These are phyloP conservation scores for Chrysaora quinquecirrha DNA, from an alignment of 30 jellyfish, hydroid and myxozoan genomes.

Conservation along the genomic window DNA sequence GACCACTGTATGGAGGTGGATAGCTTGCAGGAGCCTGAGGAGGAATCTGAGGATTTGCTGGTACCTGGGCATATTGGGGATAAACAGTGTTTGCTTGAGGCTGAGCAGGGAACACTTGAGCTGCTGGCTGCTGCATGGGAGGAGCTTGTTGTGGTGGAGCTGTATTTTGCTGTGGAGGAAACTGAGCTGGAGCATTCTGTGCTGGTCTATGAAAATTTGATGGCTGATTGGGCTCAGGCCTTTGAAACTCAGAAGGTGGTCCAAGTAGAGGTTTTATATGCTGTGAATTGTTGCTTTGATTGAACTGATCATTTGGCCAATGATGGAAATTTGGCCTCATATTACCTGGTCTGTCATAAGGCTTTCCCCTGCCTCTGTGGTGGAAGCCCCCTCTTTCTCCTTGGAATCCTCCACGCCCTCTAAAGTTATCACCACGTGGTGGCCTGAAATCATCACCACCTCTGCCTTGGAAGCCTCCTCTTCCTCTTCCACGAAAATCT, in stretches of 20 bases:
- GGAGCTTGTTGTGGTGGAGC: neutral
- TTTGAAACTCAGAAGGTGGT: neutral
- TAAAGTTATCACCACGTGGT: slow-evolving; percentile 58
- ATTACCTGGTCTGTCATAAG: slow-evolving; percentile 52
- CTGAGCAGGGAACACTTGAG: slow-evolving; percentile 32
- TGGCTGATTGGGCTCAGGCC: slow-evolving; percentile 3
- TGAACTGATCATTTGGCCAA: too few species aligned
- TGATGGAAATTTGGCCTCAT: neutral
- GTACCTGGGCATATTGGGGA: neutral
- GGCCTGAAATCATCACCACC: slow-evolving; percentile 16
- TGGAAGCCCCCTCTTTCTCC: neutral
- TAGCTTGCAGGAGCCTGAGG: too few species aligned
- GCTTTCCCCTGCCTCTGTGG: slow-evolving; percentile 46
- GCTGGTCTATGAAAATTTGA: neutral
- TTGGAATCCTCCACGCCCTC: slow-evolving; percentile 56
- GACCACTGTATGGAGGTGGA: too few species aligned
- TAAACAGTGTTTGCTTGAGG: neutral
- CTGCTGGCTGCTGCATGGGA: slow-evolving; percentile 6
- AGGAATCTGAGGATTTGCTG: too few species aligned
- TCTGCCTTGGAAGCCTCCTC: slow-evolving; percentile 27
- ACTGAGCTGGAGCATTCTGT: neutral
- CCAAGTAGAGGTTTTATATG: slow-evolving; percentile 41
- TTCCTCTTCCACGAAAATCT: slow-evolving; percentile 42
- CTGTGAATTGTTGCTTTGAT: slow-evolving; percentile 31
- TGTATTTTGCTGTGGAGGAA: neutral